Conservation (phyloP, 2,888 invertebrate genomes). For the Drosophila algonquin region DNA sequence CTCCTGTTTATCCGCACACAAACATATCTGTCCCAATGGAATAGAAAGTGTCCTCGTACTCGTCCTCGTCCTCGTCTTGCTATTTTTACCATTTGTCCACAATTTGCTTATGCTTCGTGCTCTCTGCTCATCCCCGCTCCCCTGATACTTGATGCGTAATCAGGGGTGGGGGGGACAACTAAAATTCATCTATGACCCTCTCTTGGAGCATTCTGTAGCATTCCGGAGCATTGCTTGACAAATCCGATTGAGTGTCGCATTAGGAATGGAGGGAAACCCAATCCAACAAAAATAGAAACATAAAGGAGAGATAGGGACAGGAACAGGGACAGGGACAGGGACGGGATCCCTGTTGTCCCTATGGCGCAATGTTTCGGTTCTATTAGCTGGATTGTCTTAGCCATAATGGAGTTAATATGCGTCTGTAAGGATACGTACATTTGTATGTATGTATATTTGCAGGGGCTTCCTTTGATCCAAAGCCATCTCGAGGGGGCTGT, state of each 20-base stretch:
- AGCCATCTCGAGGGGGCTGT: conserved; percentile 15
- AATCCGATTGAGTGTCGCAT: conserved; percentile 70
- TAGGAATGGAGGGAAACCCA: conserved; percentile 35
- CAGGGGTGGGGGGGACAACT: conserved; percentile 56
- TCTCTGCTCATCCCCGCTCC: conserved; percentile 9
- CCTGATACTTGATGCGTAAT: conserved; percentile 70
- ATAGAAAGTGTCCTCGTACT: conserved; percentile 42
- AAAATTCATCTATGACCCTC: conserved; percentile 61
- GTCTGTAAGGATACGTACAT: conserved; percentile 22
- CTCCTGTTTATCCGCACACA: conserved; percentile 5
- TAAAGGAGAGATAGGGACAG: too few species aligned
- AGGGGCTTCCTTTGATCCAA: conserved; percentile 69
- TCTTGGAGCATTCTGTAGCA: conserved; percentile 43
- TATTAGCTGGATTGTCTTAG: conserved; percentile 63
- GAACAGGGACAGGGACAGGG: too few species aligned
- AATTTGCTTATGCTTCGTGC: conserved; percentile 50
- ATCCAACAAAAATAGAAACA: too few species aligned
- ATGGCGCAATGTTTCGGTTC: conserved; percentile 35
- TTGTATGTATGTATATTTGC: conserved; percentile 28
- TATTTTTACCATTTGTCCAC: conserved; percentile 33
- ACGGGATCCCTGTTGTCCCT: not conserved
- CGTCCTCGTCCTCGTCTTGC: too few species aligned
- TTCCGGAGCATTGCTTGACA: conserved; percentile 64
- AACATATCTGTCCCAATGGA: conserved; percentile 45
- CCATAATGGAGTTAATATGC: conserved; percentile 74